Percentiles rank a stretch among this genome's conserved stretches.
phyloP scores from a whole-genome alignment of 2,888 invertebrate genomes.

The Chironomus riparius region DNA sequence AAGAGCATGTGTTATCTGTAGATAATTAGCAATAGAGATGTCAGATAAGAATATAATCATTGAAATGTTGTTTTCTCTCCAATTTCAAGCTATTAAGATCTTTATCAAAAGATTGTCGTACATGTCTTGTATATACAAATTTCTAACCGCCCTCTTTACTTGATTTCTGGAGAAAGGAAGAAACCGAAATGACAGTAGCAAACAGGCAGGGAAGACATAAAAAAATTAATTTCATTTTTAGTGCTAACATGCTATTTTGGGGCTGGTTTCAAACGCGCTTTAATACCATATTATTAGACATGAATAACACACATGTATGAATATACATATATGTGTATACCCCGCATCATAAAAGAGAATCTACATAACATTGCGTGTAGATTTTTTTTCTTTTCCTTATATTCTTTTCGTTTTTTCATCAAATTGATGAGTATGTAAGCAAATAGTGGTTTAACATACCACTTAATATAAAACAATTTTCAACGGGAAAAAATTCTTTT shows the following conservation, averaged over 20 bases:
- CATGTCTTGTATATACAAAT: not conserved
- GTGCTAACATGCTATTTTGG: constrained; percentile 11
- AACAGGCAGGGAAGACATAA: not conserved
- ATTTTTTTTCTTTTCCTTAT: not conserved
- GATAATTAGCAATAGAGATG: not conserved
- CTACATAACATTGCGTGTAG: not conserved
- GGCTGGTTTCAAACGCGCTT: not conserved
- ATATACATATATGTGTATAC: not conserved
- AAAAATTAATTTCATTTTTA: constrained; percentile 9
- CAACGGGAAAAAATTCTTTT: too few relatives aligned
- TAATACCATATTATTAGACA: constrained; percentile 20
- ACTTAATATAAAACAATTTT: not conserved
- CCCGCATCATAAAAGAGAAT: not conserved
- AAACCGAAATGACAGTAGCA: not conserved
- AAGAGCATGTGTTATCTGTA: not conserved
- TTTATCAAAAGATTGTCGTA: not conserved
- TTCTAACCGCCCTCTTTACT: not conserved
- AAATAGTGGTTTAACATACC: not conserved
- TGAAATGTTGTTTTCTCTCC: not conserved
- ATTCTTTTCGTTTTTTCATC: not conserved
- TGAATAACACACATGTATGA: not conserved
- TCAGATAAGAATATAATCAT: not conserved
- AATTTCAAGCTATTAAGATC: not conserved
- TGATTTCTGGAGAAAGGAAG: not conserved
- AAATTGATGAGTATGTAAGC: not conserved